Evolutionary conservation across 1,140 invertebrate genomes (phyloP).

Genomic region (Drosophila pseudoananassae): DNA sequence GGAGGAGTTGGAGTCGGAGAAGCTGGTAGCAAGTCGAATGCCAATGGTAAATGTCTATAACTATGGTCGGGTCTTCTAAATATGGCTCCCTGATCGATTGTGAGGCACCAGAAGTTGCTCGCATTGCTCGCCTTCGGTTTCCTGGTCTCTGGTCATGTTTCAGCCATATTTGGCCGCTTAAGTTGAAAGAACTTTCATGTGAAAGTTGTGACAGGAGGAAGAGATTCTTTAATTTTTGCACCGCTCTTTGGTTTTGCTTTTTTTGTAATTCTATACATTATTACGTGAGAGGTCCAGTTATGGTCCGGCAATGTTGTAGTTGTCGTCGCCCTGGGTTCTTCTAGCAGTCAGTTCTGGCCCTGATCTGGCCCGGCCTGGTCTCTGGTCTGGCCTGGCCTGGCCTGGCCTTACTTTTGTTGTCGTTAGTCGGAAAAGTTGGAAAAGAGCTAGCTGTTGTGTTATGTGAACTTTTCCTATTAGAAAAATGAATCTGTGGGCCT

Average conservation of each 20-base stretch:
- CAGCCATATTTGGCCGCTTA: conserved; percentile 77
- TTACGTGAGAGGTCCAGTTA: conserved; percentile 82
- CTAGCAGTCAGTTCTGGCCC: conserved; percentile 9
- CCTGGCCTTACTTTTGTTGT: conserved; percentile 32
- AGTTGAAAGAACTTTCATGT: conserved; percentile 83
- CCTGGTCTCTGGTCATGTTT: conserved; percentile 64
- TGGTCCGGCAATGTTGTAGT: conserved; percentile 66
- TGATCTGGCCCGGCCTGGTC: conserved; percentile 17
- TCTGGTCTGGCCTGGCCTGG: conserved; percentile 5
- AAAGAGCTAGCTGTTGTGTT: conserved; percentile 27
- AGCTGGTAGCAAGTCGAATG: conserved; percentile 45
- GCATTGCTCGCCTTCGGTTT: conserved; percentile 58
- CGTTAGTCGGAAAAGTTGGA: conserved; percentile 24
- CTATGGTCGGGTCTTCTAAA: conserved; percentile 58
- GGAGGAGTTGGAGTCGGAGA: neutral
- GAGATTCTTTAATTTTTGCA: conserved; percentile 61
- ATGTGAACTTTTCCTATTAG: conserved; percentile 79
- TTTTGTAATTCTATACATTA: conserved; percentile 77
- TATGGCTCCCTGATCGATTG: conserved; percentile 75
- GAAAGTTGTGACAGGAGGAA: conserved; percentile 82
- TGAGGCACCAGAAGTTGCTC: conserved; percentile 54
- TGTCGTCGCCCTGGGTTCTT: conserved; percentile 12
- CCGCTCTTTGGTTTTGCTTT: conserved; percentile 24
- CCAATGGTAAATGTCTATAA: conserved; percentile 61
- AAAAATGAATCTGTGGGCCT: conserved; percentile 25